Conservation (phyloP, 2,888 invertebrate genomes). For the Nineta flava region DNA sequence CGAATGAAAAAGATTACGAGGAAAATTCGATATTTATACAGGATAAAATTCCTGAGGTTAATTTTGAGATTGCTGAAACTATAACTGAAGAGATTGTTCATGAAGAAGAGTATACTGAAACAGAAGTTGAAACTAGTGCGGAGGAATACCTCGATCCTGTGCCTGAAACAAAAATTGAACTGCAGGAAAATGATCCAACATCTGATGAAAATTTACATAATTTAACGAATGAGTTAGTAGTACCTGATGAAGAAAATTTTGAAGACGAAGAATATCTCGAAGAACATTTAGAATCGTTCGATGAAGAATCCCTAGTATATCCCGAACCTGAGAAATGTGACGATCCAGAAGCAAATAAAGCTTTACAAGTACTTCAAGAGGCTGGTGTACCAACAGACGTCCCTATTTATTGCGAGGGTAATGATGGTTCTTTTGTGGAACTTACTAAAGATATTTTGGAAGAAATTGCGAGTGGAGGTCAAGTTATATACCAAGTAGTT, state of each 20-base stretch:
- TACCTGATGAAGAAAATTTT: neutral
- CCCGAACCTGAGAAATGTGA: neutral
- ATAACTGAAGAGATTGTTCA: neutral
- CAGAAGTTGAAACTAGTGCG: neutral
- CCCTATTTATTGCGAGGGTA: slow-evolving; percentile 5
- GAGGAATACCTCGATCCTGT: neutral
- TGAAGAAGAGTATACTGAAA: neutral
- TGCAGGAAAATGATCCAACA: neutral
- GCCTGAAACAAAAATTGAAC: neutral
- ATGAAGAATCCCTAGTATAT: neutral
- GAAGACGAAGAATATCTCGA: neutral
- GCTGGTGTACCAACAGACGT: slow-evolving; percentile 7
- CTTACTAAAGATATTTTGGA: slow-evolving; percentile 4
- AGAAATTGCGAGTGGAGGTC: slow-evolving; percentile 6
- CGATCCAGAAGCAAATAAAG: neutral
- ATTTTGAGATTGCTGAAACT: neutral
- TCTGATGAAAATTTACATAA: neutral
- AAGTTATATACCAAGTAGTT: slow-evolving; percentile 6
- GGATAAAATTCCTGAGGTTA: neutral
- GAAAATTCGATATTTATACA: neutral
- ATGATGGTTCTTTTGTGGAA: slow-evolving; percentile 3
- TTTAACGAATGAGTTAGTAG: neutral
- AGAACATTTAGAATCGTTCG: neutral
- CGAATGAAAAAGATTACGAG: neutral
- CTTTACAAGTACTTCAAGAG: slow-evolving; percentile 1